Conservation (phyloP, 2,888 invertebrate genomes). For the Dugesia japonica region DNA sequence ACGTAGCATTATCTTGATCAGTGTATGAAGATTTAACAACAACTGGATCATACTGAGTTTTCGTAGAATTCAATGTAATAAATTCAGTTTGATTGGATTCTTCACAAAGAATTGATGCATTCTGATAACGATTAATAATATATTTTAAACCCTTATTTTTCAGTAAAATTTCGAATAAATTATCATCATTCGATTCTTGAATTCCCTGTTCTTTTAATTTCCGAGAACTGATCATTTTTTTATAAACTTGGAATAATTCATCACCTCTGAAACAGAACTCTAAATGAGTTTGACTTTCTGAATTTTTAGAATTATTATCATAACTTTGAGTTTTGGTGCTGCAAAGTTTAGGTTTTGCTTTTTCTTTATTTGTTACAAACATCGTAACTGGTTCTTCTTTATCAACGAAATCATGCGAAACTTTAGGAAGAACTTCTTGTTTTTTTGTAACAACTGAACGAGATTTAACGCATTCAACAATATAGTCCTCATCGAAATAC, state of each 20-base stretch:
- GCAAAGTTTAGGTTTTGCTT: neutral
- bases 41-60: neutral
- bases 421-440: neutral
- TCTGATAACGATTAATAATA: neutral
- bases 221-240: neutral
- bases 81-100: neutral
- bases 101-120: neutral
- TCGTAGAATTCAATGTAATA: neutral
- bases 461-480: neutral
- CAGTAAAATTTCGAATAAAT: neutral
- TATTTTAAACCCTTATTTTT: neutral
- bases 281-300: neutral
- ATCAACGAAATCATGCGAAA: conserved; percentile 10
- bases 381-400: neutral
- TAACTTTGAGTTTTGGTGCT: neutral
- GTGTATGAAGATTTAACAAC: neutral
- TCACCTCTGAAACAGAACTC: neutral
- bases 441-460: neutral
- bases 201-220: neutral
- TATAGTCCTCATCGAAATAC: neutral
- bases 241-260: neutral
- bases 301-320: neutral
- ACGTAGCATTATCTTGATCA: neutral
- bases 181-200: neutral
- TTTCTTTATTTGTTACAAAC: neutral